phyloP scores from a whole-genome alignment of 2,888 invertebrate species.

The Cybosia mesomella region DNA sequence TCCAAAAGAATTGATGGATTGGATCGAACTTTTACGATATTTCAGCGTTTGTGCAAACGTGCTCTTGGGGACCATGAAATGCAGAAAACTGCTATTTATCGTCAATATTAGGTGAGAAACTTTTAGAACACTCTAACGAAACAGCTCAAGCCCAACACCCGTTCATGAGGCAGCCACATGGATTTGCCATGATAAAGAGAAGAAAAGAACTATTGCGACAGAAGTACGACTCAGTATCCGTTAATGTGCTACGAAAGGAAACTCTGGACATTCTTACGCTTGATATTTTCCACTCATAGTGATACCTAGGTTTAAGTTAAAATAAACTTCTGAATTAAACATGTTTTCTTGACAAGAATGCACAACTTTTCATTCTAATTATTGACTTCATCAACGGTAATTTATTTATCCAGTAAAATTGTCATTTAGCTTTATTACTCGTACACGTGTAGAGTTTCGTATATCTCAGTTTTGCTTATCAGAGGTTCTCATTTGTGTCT shows the following conservation, averaged over 20 bases:
- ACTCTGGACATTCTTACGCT: neutral
- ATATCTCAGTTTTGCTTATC: slow-evolving; percentile 39
- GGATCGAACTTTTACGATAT: slow-evolving; percentile 2
- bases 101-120: too few relatives aligned
- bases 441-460: slow-evolving; percentile 30
- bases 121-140: too few relatives aligned
- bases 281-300: neutral
- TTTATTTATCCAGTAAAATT: slow-evolving; percentile 45
- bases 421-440: slow-evolving; percentile 47
- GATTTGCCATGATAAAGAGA: too few relatives aligned
- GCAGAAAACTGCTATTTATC: neutral
- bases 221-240: neutral
- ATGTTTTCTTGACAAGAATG: slow-evolving; percentile 29
- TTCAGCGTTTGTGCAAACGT: neutral
- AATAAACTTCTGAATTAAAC: slow-evolving; percentile 18
- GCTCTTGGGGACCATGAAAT: neutral
- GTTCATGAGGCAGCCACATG: too few relatives aligned
- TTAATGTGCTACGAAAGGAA: neutral
- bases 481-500: slow-evolving; percentile 37
- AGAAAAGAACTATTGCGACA: neutral
- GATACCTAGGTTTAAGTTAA: neutral
- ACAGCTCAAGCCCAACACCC: too few relatives aligned
- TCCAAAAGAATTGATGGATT: slow-evolving; percentile 4
- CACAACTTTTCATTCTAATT: slow-evolving; percentile 39
- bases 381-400: slow-evolving; percentile 48